These are phyloP conservation scores for Luscinia luscinia DNA, from an alignment of 2,797 vertebrate genomes.

Conservation along the genomic window DNA sequence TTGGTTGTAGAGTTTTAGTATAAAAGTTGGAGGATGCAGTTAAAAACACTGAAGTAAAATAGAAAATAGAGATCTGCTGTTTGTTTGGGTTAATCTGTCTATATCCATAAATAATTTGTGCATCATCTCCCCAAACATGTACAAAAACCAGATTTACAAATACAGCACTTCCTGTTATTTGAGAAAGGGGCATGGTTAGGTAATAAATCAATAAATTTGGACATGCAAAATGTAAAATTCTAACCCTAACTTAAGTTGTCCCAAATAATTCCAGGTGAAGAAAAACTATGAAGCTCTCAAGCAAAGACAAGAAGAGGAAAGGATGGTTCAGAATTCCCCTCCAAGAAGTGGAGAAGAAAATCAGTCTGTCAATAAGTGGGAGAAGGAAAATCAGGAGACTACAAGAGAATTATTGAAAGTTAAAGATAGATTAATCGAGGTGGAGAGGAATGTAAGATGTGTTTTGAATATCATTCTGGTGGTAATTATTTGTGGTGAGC, in stretches of 20 bases:
- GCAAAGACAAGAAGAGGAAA: constrained; percentile 96
- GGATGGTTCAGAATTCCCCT: constrained; percentile 89
- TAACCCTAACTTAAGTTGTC: not conserved
- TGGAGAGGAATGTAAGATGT: constrained; percentile 93
- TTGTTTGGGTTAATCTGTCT: not conserved
- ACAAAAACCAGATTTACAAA: not conserved
- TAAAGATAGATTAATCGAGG: constrained; percentile 97
- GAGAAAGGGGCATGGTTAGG: not conserved
- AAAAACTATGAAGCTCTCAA: constrained; percentile 98
- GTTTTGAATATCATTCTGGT: constrained; percentile 4
- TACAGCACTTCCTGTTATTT: not conserved
- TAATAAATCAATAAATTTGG: constrained; percentile 8
- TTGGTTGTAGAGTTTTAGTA: not conserved
- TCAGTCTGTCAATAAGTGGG: constrained; percentile 88
- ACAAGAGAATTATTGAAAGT: constrained; percentile 95
- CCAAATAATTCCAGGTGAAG: constrained; percentile 86
- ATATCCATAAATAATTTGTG: not conserved
- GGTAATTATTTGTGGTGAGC: not conserved
- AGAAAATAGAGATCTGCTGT: not conserved
- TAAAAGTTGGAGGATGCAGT: not conserved
- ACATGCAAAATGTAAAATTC: not conserved
- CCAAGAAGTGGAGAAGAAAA: constrained; percentile 84
- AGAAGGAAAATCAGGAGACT: constrained; percentile 94
- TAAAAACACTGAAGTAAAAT: not conserved
- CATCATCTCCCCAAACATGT: not conserved